Base-by-base conservation (phyloP, 2,888 invertebrate genomes). In the Campoplex nolae region DNA sequence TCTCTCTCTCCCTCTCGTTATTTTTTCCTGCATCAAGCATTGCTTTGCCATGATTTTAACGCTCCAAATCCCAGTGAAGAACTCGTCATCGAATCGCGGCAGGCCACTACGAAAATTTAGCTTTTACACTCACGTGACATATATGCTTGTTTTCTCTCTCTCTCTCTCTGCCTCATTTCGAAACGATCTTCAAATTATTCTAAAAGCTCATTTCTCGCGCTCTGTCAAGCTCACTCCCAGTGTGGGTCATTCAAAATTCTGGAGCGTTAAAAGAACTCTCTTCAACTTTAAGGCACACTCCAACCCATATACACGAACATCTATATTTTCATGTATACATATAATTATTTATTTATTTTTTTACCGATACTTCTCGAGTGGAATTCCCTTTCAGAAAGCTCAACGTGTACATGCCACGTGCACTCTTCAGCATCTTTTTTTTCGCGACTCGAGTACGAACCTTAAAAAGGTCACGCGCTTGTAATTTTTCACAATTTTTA, bases 21-120 rank as follows among this genome's bases (percentile, higher is more conserved):
- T 62, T 62, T 62, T 32, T 62, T 16, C 16, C 32, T 1, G 2
- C 73, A 65, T 77, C 79, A 68, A 86, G 76, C 71, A 48, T 80
- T 58, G 3, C 79, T 83, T 86, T 54, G 56, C 35, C 32, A 35
- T 48, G 71, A 83, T 83, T 86, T 83, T 86, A 76, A 86, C 83
- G 83, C 86, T 86, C 83, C 65, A 83, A 83, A 86, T 86, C 79
- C 51, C 79, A 38, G 35, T 74, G 75, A 80, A 67, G 71, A 76
- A 79, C 71, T 79, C 83, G 75, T 73, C 83, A 76, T 42, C 80
- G 78, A 78, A 76, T 82, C 35, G 42, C 77, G 18, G 78, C 74
- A 82, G 51, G 35, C 35, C 67, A 62, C 65, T 54, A 38, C 67
- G 71, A 32, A 70, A 67, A 67, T 75, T 77, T 32, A 62, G 42